Percentiles rank a stretch among this genome's conserved stretches.
Conservation (phyloP, 2,797 vertebrate genomes). For the Phoxinus dragarum region DNA sequence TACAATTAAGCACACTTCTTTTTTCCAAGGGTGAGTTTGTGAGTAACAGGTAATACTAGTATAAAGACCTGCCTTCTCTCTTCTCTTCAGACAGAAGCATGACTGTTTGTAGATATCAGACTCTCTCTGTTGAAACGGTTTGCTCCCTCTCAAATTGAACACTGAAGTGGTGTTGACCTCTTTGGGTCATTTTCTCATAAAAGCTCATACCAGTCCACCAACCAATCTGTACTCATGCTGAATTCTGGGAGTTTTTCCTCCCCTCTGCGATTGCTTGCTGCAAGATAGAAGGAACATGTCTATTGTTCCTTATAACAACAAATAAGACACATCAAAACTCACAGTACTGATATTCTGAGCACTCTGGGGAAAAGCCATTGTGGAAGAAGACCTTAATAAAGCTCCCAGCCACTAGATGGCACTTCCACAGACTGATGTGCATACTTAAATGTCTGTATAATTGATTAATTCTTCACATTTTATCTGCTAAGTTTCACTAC, state of each 20-base stretch:
- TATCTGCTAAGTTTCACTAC: neutral
- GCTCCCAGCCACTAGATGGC: neutral
- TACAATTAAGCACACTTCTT: neutral
- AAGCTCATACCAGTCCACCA: conserved; percentile 9
- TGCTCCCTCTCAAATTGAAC: conserved; percentile 27
- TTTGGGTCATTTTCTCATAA: conserved; percentile 33
- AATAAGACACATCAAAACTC: conserved; percentile 16
- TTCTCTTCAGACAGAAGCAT: neutral
- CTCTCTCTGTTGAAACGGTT: conserved; percentile 30
- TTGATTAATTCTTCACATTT: neutral
- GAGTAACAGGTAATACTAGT: neutral
- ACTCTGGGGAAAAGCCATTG: neutral
- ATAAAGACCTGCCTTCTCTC: neutral
- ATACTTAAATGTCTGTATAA: neutral
- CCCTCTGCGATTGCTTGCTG: conserved; percentile 2
- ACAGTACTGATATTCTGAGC: conserved; percentile 35
- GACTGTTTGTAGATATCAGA: neutral
- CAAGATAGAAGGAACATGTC: neutral
- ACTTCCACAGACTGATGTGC: neutral
- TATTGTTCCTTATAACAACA: conserved; percentile 39
- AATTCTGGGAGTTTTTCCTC: neutral
- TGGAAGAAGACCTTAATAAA: neutral
- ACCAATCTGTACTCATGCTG: neutral
- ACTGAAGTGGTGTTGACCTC: conserved; percentile 40
- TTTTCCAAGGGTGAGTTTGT: neutral